Base-by-base conservation (phyloP, 37 sponge, comb jelly and placozoan genomes). In the Ephydatia muelleri region DNA sequence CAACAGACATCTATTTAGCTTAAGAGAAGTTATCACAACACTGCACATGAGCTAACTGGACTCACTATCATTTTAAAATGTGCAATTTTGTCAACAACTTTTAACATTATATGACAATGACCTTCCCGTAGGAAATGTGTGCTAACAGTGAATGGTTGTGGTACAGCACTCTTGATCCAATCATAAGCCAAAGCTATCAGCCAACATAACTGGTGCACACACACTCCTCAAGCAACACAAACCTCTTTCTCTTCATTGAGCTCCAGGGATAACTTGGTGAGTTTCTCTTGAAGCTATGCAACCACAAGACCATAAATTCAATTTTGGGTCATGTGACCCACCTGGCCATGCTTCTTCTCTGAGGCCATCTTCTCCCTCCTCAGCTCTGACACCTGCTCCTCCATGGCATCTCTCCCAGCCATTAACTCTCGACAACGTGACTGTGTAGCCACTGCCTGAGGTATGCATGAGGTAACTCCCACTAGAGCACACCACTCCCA, bases 1-100 rank as follows among this genome's bases (percentile, higher is more conserved):
- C 4, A 87, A 86, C 68, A 96, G 75, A 81, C 91, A 96, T 69
- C 92, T 94, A 81, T 95, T 96, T 76, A 96, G 49, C 95, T 96
- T 43, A 12, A 48, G 43, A 76, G 4, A 65, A 57, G 37, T 4
- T 31, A 57, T 38, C 5, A 83, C 38, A 2, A 3, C 1, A n/a
- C 72, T 28, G 21, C 30, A 31, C 72, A 29, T n/a, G n/a, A n/a
- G n/a, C n/a, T n/a, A n/a, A n/a, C n/a, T n/a, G n/a, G n/a, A n/a
- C n/a, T n/a, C n/a, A n/a, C n/a, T n/a, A n/a, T n/a, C n/a, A n/a
- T n/a, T n/a, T n/a, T n/a, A n/a, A n/a, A n/a, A n/a, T n/a, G n/a
- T n/a, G n/a, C n/a, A n/a, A n/a, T n/a, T n/a, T n/a, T n/a, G n/a
- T n/a, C n/a, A n/a, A n/a, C n/a, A n/a, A n/a, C n/a, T n/a, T n/a